Evolutionary conservation across 2,797 vertebrate species (phyloP), one percentile per base, ranked within the genome.

Genomic region (Oreonectes daqikongensis): DNA sequence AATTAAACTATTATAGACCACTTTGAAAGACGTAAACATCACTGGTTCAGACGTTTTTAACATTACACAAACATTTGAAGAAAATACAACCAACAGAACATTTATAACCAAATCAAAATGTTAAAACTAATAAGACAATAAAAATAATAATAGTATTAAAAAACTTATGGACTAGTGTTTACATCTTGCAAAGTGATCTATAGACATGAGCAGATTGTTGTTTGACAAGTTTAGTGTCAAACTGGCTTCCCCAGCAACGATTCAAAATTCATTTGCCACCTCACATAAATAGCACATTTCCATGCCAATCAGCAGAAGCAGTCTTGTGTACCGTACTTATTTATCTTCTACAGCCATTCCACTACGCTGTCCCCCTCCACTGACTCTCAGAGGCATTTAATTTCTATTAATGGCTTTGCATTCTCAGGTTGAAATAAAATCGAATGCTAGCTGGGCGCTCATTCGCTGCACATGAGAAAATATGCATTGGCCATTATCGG

Each of bases 351-450:
- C 88, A 92, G 90, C 88, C 90, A 87, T 89, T 89, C 88, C 75
- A 72, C 59, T 22, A 28, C 79, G 86, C 89, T 87, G 90, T 91
- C 88, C 90, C 87, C 86, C 91, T 91, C 83, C 88, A 91, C 88
- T 90, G 89, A 87, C 86, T 90, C 86, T 91, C 72, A 74, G 85
- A 85, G 87, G 86, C 89, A 90, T 88, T 93, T 93, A 92, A 93
- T 93, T 92, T 93, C 91, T 93, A 93, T 93, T 94, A 93, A 92
- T 93, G 90, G 87, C 89, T 89, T 84, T 88, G 89, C 89, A 89
- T 92, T 81, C 89, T 86, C 88, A 82, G 84, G 82, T 89, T 89
- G 57, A 66, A 90, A 90, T 90, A 89, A 87, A 89, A 91, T 91
- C 84, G 81, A 80, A 72, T 22, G 86, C 76, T 84, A 75, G 85